Evolutionary conservation across 1,140 invertebrate species (phyloP).

Genomic region (Leptinotarsa defecta): DNA sequence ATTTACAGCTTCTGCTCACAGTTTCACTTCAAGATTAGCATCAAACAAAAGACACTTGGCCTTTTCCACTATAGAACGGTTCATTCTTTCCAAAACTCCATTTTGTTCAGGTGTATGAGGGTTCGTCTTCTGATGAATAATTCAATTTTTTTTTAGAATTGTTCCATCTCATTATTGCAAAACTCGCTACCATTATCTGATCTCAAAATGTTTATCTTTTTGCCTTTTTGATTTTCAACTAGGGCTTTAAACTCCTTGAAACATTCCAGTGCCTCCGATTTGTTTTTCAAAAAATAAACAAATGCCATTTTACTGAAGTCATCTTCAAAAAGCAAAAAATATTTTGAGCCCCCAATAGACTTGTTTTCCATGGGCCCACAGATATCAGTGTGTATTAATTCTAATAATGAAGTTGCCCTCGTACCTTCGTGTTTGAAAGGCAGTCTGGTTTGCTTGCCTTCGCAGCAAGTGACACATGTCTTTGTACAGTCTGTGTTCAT

Average conservation of each 20-base stretch:
- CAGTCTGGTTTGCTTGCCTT: background rate
- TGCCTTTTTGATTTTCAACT: conserved; percentile 2
- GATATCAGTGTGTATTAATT: too few relatives aligned
- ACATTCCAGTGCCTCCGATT: too few relatives aligned
- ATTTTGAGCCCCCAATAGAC: too few relatives aligned
- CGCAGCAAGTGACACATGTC: background rate
- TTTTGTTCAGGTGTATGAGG: conserved; percentile 5
- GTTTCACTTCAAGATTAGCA: conserved; percentile 42
- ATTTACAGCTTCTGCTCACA: conserved; percentile 55
- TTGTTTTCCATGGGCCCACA: too few relatives aligned
- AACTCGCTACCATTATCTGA: conserved; percentile 4
- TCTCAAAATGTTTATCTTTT: background rate
- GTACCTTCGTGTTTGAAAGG: too few relatives aligned
- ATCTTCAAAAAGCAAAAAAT: too few relatives aligned
- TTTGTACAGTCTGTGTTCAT: too few relatives aligned
- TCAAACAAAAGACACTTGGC: conserved; percentile 54
- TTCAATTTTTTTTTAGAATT: background rate
- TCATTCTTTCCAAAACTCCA: conserved; percentile 45
- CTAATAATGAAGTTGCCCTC: too few relatives aligned
- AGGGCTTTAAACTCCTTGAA: background rate
- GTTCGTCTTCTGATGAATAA: background rate
- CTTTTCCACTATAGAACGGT: conserved; percentile 32
- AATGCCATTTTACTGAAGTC: too few relatives aligned
- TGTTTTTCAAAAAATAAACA: too few relatives aligned
- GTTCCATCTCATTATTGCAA: background rate